Base-by-base conservation (phyloP, 2,888 invertebrate genomes). In the Steinernema carpocapsae region DNA sequence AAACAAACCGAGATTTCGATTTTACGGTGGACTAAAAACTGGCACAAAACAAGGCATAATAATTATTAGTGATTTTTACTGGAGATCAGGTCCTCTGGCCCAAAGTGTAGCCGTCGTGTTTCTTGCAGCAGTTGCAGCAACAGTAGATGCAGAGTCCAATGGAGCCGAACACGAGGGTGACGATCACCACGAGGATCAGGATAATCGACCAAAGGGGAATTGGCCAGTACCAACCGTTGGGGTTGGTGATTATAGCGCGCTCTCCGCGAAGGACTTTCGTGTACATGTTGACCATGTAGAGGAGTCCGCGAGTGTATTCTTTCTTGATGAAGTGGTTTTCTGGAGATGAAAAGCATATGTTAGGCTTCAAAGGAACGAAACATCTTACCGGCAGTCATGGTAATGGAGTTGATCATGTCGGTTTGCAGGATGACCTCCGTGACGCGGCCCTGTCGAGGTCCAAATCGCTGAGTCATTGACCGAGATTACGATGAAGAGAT, bases 181-280 rank as follows among this genome's bases (percentile, higher is more conserved):
- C 12, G 26, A 56, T 4, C 6, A 12, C 7, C 6, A 56, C 56
- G 22, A 12, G 24, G 6, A 10, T 19, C 26, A 56, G 26, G 56
- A 56, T 56, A 26, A 56, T 14, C 6, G 26, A 26, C 56, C 56
- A 56, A 3, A 56, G 56, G 6, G 56, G 56, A 6, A 56, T 24
- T 10, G 56, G 56, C 56, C 56, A 56, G 56, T 56, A 56, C 56
- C 56, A 56, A 24, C 26, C 56, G 17, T 56, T 56, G 26, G 56
- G 56, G 26, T 56, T 26, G 26, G 56, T 56, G 22, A 56, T 24
- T 22, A 26, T 56, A 24, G 26, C 26, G 3, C 26, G 3, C 7
- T 56, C 56, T 26, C 56, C 56, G 14, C 56, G 56, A 3, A 56
- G 26, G 24, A 56, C 56, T 17, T 56, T 22, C 24, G 56, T 19